These are phyloP conservation scores for Ceratoteleas bidentatus DNA, from an alignment of 1,140 invertebrate genomes.

Conservation along the genomic window DNA sequence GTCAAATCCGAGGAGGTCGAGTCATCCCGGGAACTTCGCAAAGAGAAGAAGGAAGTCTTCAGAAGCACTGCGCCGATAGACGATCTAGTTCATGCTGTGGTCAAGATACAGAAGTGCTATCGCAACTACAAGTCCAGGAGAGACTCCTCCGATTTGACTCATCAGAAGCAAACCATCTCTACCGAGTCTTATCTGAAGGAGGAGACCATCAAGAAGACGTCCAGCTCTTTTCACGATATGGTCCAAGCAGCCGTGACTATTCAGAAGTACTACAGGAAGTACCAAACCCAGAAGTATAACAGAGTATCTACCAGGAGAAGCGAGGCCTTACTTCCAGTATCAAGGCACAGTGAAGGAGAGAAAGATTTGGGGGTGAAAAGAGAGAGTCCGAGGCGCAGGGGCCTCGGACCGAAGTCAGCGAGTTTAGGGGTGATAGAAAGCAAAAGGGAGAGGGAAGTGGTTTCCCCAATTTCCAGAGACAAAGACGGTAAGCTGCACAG, in stretches of 20 bases:
- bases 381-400: no score
- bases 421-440: not conserved
- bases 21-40: not conserved
- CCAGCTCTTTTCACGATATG: conserved; percentile 25
- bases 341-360: no score
- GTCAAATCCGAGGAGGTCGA: conserved; percentile 3
- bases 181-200: conserved; percentile 2
- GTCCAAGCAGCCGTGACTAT: conserved; percentile 79
- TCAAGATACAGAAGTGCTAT: conserved; percentile 81
- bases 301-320: not conserved
- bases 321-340: not conserved
- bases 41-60: conserved; percentile 14
- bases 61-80: conserved; percentile 4
- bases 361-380: no score
- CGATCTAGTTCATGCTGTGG: conserved; percentile 72
- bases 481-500: not conserved
- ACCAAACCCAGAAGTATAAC: conserved; percentile 69
- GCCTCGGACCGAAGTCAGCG: no score
- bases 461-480: not conserved
- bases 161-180: not conserved
- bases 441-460: not conserved
- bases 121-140: conserved; percentile 76
- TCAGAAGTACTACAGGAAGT: conserved; percentile 80
- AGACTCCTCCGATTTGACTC: not conserved
- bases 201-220: not conserved